phyloP scores from a whole-genome alignment of 2,797 vertebrate species.

The Darevskia mixta region DNA sequence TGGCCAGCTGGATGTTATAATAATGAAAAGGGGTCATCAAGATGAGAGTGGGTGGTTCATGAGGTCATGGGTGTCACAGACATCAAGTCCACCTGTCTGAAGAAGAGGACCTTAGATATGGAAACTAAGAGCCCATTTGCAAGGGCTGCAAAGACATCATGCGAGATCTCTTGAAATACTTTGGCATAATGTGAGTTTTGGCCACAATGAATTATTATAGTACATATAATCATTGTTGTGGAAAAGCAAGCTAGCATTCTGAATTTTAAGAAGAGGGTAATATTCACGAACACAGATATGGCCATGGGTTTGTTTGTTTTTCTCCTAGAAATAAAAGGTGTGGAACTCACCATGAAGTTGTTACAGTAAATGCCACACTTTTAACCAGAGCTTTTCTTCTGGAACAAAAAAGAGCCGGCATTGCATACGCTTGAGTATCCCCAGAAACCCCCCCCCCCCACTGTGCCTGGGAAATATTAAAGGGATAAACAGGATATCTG shows the following conservation, averaged over 20 bases:
- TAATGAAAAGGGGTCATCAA: neutral
- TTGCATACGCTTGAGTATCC: too few relatives aligned
- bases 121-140: neutral
- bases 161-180: neutral
- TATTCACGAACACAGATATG: neutral
- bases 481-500: neutral
- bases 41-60: neutral
- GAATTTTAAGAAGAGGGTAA: neutral
- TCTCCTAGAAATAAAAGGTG: too few relatives aligned
- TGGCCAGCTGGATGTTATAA: neutral
- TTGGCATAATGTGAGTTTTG: neutral
- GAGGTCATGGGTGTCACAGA: neutral
- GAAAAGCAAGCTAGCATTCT: neutral
- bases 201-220: neutral
- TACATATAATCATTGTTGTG: neutral
- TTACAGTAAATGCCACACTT: too few relatives aligned
- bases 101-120: neutral
- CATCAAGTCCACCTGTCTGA: neutral
- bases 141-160: neutral
- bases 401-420: too few relatives aligned
- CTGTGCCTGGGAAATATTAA: neutral
- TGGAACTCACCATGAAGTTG: too few relatives aligned
- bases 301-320: too few relatives aligned
- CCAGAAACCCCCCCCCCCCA: too few relatives aligned
- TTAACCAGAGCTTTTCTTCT: too few relatives aligned